Conservation (phyloP, 2,113 vertebrate genomes). For the Todiramphus chloris region DNA sequence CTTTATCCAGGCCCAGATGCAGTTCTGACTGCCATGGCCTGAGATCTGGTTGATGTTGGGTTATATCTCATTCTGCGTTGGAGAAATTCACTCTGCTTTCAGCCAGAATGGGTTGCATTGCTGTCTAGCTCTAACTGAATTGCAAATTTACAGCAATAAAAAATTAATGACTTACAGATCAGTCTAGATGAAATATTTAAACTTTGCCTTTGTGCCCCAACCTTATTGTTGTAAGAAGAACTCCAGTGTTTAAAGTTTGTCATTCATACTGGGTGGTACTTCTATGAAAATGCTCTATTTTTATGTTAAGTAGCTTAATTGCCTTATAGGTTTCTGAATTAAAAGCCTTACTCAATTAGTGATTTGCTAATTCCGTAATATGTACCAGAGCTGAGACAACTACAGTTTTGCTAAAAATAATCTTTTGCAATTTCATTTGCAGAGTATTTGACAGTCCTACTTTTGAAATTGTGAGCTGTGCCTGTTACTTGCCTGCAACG, state of each 20-base stretch:
- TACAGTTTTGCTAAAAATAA: not conserved
- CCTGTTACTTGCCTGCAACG: not conserved
- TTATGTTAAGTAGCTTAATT: conserved; percentile 7
- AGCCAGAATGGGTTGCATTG: not conserved
- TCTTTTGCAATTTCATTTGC: not conserved
- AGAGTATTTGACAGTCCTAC: not conserved
- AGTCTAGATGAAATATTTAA: conserved; percentile 54
- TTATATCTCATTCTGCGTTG: not conserved
- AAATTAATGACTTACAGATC: conserved; percentile 38
- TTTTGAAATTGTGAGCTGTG: not conserved
- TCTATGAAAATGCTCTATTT: not conserved
- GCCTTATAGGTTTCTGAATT: not conserved
- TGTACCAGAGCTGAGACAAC: not conserved
- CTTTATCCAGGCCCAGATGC: not conserved
- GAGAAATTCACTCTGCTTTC: not conserved
- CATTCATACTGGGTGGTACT: not conserved
- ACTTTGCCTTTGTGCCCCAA: not conserved
- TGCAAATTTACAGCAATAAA: conserved; percentile 54
- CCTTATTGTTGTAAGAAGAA: not conserved
- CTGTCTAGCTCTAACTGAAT: not conserved
- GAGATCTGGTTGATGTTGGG: accelerated
- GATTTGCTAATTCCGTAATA: not conserved
- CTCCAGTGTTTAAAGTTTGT: not conserved
- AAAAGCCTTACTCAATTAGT: not conserved
- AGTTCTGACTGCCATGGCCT: not conserved